phyloP scores from a whole-genome alignment of 2,888 invertebrate species.

The Notodonta dromedarius region DNA sequence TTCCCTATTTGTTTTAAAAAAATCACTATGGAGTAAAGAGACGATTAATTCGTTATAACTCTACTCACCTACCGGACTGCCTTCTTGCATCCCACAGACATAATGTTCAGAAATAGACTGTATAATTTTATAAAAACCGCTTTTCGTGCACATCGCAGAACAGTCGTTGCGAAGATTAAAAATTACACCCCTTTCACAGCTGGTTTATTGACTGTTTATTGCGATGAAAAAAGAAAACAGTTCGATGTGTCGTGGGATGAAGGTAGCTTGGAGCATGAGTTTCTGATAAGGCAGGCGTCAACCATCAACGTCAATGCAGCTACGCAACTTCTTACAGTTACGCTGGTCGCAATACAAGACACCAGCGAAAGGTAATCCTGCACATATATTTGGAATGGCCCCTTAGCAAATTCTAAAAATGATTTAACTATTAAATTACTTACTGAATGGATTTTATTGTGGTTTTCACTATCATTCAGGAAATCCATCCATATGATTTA shows the following conservation, averaged over 20 bases:
- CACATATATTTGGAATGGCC: no score
- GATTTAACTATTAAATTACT: no score
- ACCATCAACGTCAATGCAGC: constrained; percentile 82
- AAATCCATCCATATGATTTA: no score
- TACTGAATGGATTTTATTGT: no score
- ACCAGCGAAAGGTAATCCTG: constrained; percentile 76
- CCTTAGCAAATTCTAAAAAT: no score
- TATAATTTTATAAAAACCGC: constrained; percentile 51
- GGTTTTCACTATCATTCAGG: no score
- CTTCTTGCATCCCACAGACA: constrained; percentile 21
- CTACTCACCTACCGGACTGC: constrained; percentile 1
- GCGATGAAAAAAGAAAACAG: constrained; percentile 56
- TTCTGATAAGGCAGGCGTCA: constrained; percentile 81
- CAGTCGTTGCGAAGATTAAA: constrained; percentile 46
- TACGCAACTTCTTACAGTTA: constrained; percentile 80
- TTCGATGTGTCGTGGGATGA: constrained; percentile 50
- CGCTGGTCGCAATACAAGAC: constrained; percentile 81
- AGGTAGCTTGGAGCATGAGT: constrained; percentile 76
- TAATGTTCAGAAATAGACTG: constrained; percentile 63
- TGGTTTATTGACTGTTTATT: constrained; percentile 58
- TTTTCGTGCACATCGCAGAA: constrained; percentile 44
- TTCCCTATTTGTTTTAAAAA: neutral
- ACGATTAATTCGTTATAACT: neutral
- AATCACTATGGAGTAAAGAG: constrained; percentile 17
- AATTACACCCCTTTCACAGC: constrained; percentile 58